A percentile compares a stretch with the other conserved stretches of the same genome.
Conservation (phyloP, 2,113 vertebrate species). For the Apodemus speciosus region DNA sequence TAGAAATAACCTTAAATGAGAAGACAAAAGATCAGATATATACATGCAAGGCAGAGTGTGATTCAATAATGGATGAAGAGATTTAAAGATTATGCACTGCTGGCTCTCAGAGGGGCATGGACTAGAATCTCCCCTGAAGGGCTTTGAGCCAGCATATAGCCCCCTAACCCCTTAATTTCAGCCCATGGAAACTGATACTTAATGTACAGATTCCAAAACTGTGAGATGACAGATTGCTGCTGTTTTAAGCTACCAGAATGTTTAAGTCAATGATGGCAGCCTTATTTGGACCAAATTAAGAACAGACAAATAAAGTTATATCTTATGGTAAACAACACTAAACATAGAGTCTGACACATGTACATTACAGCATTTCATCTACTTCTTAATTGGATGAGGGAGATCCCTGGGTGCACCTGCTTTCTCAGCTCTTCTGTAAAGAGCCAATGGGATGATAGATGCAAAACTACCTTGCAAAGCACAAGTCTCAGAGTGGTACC, state of each 20-base stretch:
- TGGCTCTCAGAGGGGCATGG: background rate
- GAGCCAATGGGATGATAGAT: background rate
- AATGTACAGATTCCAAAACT: background rate
- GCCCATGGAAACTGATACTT: background rate
- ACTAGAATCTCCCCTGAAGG: background rate
- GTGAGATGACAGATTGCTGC: background rate
- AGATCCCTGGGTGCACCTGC: background rate
- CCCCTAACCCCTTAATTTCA: background rate
- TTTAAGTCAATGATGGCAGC: background rate
- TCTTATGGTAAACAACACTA: background rate
- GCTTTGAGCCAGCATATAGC: too few species aligned
- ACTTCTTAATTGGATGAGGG: background rate
- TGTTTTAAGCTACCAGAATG: constrained; percentile 9
- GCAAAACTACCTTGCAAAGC: background rate
- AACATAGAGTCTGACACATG: background rate
- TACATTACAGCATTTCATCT: background rate
- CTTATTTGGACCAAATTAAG: background rate
- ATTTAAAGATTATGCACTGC: background rate
- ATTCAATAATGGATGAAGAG: background rate
- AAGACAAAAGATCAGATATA: background rate
- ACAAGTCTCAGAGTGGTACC: background rate
- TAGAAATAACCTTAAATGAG: background rate
- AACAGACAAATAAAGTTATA: background rate
- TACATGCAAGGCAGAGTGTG: background rate
- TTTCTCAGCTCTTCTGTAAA: background rate